These are phyloP conservation scores for Cataglyphis albicans DNA, from an alignment of 2,888 invertebrate species.

Conservation along the genomic window DNA sequence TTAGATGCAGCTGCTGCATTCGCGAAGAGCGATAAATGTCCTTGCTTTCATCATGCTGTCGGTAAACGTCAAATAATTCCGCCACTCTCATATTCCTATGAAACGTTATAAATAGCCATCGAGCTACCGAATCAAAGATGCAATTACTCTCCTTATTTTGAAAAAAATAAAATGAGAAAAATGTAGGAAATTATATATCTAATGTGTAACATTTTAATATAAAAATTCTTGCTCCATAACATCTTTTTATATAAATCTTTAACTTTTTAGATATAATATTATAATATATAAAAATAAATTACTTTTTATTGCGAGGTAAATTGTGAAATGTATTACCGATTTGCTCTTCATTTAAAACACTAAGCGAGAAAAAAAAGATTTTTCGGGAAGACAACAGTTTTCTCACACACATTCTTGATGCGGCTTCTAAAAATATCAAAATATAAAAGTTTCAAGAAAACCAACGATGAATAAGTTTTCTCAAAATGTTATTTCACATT, in stretches of 20 bases:
- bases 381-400: neutral
- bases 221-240: neutral
- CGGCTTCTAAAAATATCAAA: neutral
- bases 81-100: neutral
- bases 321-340: neutral
- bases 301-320: neutral
- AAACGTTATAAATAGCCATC: slow-evolving; percentile 4
- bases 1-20: slow-evolving; percentile 45
- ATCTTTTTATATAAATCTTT: neutral
- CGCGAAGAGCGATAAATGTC: neutral
- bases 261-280: neutral
- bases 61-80: neutral
- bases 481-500: neutral
- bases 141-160: neutral
- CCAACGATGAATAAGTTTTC: neutral
- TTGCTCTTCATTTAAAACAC: neutral
- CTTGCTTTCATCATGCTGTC: neutral
- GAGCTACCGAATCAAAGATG: neutral
- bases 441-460: neutral
- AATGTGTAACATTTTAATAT: neutral
- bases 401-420: neutral
- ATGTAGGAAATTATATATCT: neutral
- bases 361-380: neutral
- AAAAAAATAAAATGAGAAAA: neutral
- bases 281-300: neutral